Conservation (phyloP, 2,797 vertebrate species). For the Galaxias olidus region DNA sequence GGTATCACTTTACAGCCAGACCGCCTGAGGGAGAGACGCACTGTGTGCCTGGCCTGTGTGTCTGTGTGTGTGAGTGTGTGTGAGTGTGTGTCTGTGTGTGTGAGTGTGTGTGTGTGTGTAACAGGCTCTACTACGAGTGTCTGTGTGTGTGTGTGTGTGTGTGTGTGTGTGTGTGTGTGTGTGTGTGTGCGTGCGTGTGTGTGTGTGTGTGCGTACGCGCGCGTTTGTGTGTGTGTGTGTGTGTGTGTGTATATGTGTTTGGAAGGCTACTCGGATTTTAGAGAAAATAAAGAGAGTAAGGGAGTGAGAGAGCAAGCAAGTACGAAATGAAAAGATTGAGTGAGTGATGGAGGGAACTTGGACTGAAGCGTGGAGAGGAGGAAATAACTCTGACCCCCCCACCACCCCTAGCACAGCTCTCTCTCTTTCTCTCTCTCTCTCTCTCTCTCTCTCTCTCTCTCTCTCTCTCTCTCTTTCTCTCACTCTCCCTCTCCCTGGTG, state of each 20-base stretch:
- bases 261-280: conserved; percentile 28
- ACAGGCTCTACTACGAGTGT: conserved; percentile 14
- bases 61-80: conserved; percentile 32
- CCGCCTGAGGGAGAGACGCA: conserved; percentile 65
- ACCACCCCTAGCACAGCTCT: background rate
- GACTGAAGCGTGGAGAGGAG: conserved; percentile 21
- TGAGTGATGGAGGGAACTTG: conserved; percentile 14
- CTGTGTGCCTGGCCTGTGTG: conserved; percentile 21
- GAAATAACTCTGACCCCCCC: conserved; percentile 39
- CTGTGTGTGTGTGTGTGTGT: conserved; percentile 48
- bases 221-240: conserved; percentile 18
- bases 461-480: too few species aligned
- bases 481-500: background rate
- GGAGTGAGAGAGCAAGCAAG: conserved; percentile 13
- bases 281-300: conserved; percentile 24
- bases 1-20: conserved; percentile 79
- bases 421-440: too few species aligned
- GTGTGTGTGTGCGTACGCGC: conserved; percentile 14
- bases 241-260: conserved; percentile 22
- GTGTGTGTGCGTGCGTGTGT: conserved; percentile 10
- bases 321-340: conserved; percentile 54
- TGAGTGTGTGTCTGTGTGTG: conserved; percentile 9
- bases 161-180: conserved; percentile 27
- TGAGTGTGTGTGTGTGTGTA: conserved; percentile 5
- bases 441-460: too few species aligned